Percentiles rank a stretch among this genome's conserved stretches.
Conservation (phyloP, 2,888 invertebrate genomes). For the Formica aserva region DNA sequence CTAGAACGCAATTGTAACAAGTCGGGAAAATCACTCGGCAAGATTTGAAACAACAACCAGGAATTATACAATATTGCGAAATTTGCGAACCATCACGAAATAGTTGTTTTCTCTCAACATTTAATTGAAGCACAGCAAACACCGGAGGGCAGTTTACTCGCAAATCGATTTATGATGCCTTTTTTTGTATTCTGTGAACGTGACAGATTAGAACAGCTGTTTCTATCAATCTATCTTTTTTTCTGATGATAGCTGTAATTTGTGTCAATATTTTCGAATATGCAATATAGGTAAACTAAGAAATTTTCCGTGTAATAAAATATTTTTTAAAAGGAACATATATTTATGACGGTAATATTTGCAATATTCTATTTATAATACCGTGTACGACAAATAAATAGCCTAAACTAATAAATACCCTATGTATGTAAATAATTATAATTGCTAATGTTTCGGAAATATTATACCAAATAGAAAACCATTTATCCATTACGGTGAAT, state of each 20-base stretch:
- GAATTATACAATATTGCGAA: conserved; percentile 9
- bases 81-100: conserved; percentile 1
- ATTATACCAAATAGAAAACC: not conserved
- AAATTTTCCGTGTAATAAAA: not conserved
- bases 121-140: conserved; percentile 30
- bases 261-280: conserved; percentile 7
- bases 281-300: not conserved
- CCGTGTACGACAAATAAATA: not conserved
- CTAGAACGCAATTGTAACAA: not conserved
- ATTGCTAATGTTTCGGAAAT: not conserved
- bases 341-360: conserved; percentile 11
- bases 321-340: not conserved
- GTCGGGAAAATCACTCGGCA: not conserved
- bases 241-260: not conserved
- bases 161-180: conserved; percentile 26
- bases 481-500: conserved; percentile 17
- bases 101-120: conserved; percentile 5
- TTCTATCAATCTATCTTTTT: not conserved
- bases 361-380: not conserved
- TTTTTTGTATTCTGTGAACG: not conserved
- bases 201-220: not conserved
- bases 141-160: not conserved
- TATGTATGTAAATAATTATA: conserved; percentile 18
- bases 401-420: not conserved
- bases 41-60: conserved; percentile 11